These are phyloP conservation scores for Formica selysi DNA, from an alignment of 1,140 invertebrate species.

Conservation along the genomic window DNA sequence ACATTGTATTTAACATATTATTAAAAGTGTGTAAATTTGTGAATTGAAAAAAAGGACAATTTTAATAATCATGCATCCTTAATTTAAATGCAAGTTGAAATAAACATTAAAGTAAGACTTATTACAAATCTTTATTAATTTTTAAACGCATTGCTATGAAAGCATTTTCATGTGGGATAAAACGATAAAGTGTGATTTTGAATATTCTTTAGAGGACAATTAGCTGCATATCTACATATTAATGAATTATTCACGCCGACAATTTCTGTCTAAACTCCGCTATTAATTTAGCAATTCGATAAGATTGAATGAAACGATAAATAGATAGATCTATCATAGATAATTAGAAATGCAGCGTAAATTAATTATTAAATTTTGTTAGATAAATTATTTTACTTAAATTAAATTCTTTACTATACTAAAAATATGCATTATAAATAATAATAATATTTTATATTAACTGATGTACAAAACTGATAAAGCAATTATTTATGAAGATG, in stretches of 20 bases:
- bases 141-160: background rate
- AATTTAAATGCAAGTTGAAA: background rate
- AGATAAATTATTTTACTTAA: background rate
- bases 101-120: background rate
- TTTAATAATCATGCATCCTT: background rate
- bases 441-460: background rate
- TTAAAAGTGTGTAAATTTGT: constrained; percentile 9
- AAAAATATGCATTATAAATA: background rate
- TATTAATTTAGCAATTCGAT: constrained; percentile 24
- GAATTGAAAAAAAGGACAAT: background rate
- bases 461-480: background rate
- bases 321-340: constrained; percentile 5
- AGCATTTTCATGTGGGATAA: background rate
- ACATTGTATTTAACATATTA: background rate
- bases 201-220: constrained; percentile 32
- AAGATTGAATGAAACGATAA: constrained; percentile 18
- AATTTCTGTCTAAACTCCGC: constrained; percentile 8
- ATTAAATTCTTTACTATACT: background rate
- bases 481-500: background rate
- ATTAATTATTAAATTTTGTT: background rate
- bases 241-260: constrained; percentile 46
- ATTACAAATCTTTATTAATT: background rate
- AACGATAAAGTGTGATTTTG: background rate
- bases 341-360: background rate
- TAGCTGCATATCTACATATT: constrained; percentile 2